Evolutionary conservation across 2,888 invertebrate species (phyloP), one percentile per base, ranked within the genome.

Genomic region (Apeira syringaria): DNA sequence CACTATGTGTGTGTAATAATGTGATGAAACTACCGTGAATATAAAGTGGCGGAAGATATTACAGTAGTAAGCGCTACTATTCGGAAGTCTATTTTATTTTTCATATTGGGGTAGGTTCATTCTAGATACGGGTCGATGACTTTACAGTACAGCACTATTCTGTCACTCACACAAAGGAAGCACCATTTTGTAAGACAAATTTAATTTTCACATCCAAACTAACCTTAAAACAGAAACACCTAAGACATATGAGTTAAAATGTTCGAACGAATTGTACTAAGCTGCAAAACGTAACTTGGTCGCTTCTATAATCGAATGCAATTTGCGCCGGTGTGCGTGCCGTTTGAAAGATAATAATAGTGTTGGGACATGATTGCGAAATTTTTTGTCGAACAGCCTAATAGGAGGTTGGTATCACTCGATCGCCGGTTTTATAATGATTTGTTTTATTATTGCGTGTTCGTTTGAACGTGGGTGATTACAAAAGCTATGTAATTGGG

Each of bases 61-160:
- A 62, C 68, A 63, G 61, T 61, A 61, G 53, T 52, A 57, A 58
- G 52, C 41, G 39, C 40, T 36, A 28, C 34, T 50, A 57, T 56
- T 64, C 57, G 53, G 60, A 59, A 64, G 64, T 53, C 39, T 4
- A 24, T 38, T 47, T 50, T 51, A 81, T 77, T 82, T 82, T 83
- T 81, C 76, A 68, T 63, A 70, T 86, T 86, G 86, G 81, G 86
- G 80, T 86, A 87, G 87, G 87, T 81, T 81, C 69, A 59, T 52
- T 54, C 51, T 41, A 69, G 78, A 75, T 73, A 74, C 76, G 74
- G 85, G 83, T 86, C 86, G 76, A 73, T 75, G 86, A 84, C 87
- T 80, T 56, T 56, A 64, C 64, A 5, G n/a, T 24, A 30, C 44
- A 18, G 32, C 35, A 39, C 18, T 35, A 17, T 39, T 25, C 39